Evolutionary conservation across 2,888 invertebrate species (phyloP).

Genomic region (Protophormia terraenovae): DNA sequence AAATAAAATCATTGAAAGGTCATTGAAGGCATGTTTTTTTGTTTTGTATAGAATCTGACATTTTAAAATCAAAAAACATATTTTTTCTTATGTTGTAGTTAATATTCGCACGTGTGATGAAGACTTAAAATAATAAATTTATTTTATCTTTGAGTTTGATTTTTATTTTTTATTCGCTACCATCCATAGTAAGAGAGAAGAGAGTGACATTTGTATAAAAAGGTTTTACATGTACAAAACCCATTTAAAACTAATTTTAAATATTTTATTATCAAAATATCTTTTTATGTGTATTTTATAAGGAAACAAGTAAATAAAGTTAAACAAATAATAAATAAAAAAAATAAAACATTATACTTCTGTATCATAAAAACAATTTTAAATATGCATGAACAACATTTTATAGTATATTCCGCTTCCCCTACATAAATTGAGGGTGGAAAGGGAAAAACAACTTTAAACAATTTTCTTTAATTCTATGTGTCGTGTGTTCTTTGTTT

Average conservation of each 20-base stretch:
- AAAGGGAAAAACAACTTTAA: not conserved
- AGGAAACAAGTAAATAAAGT: not conserved
- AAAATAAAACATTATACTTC: not conserved
- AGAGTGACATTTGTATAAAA: conserved; percentile 16
- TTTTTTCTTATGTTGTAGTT: not conserved
- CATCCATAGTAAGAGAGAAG: not conserved
- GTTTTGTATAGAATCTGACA: not conserved
- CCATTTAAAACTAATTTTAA: conserved; percentile 1
- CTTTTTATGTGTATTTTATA: not conserved
- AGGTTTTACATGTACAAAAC: conserved; percentile 12
- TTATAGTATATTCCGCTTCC: conserved; percentile 32
- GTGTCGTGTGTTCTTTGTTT: conserved; percentile 40
- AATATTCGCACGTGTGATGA: not conserved
- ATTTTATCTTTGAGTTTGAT: not conserved
- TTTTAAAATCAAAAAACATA: not conserved
- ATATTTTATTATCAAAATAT: not conserved
- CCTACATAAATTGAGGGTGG: not conserved
- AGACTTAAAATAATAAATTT: not conserved
- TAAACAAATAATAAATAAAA: not conserved
- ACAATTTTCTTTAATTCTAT: conserved; percentile 57
- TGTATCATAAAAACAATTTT: not conserved
- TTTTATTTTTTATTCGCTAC: too few species aligned
- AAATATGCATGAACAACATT: conserved; percentile 47
- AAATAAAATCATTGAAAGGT: not conserved
- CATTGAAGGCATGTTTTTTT: conserved; percentile 2